Percentiles rank a stretch among this genome's conserved stretches.
phyloP scores from a whole-genome alignment of 53 echinoderm and acorn worm genomes.

The Stichopus horrens region DNA sequence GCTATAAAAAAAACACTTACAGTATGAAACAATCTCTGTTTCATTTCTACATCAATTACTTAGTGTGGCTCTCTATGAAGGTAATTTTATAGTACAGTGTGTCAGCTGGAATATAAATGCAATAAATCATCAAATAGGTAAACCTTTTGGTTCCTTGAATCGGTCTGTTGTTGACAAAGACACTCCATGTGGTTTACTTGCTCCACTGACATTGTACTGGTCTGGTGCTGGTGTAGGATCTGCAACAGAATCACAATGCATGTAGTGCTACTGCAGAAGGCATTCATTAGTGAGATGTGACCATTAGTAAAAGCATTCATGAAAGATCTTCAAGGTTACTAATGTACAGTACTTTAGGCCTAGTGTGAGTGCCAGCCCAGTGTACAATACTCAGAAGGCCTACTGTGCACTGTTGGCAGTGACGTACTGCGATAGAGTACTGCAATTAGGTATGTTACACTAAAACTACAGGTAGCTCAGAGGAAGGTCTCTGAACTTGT shows the following conservation, averaged over 20 bases:
- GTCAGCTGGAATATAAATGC: background rate
- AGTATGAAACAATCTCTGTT: background rate
- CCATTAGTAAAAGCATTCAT: background rate
- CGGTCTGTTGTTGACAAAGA: constrained; percentile 38
- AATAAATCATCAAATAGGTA: background rate
- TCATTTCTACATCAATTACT: too few relatives aligned
- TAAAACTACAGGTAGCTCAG: too few relatives aligned
- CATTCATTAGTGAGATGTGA: background rate
- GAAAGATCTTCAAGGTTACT: background rate
- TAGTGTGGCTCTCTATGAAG: too few relatives aligned
- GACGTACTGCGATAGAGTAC: too few relatives aligned
- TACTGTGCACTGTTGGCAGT: background rate
- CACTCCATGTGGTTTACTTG: constrained; percentile 7
- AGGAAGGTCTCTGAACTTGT: too few relatives aligned
- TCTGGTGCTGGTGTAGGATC: constrained; percentile 64
- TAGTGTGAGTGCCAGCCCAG: background rate
- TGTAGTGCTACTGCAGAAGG: background rate
- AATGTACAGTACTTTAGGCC: background rate
- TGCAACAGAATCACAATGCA: background rate
- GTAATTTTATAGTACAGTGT: background rate
- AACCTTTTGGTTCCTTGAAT: constrained; percentile 67
- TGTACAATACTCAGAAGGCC: background rate
- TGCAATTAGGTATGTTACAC: too few relatives aligned
- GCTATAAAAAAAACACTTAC: background rate
- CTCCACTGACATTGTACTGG: constrained; percentile 53